Evolutionary conservation across 2,797 vertebrate genomes (phyloP), one percentile per base, ranked within the genome.

Genomic region (Silurus aristotelis): DNA sequence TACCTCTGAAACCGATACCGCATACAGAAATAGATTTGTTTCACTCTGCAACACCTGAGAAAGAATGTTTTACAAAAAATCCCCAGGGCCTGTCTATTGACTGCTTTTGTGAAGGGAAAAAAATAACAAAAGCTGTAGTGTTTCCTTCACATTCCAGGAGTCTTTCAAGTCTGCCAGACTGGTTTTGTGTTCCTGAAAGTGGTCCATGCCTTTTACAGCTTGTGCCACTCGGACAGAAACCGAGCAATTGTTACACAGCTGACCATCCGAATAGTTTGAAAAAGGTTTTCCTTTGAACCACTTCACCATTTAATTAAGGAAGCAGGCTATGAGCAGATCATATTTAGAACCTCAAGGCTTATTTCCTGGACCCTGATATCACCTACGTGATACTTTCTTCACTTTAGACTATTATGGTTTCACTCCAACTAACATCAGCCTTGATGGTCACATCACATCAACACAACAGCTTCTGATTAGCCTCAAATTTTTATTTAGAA

Each of bases 141-240:
- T 89, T 90, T 91, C 71, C 89, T 78, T 84, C 92, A 95, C 92
- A 95, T 95, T 93, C 93, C 93, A 88, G 56, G 25, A 89, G 83
- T 86, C 85, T 88, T 90, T 72, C 84, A 56, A 70, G 83, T 90
- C 73, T 86, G 83, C 67, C 67, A 86, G 87, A 91, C 91, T 84
- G 91, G 90, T 90, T 90, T 90, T 86, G 79, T 58, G 82, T 84
- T 82, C 46, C 81, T 77, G 68, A 84, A 60, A 80, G 22, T 56
- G 38, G 61, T 67, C 66, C 38, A 43, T 82, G 27, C 31, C 55
- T 79, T 73, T 83, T 31, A 63, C 64, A 55, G 27, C 76, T 75
- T 73, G 9, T n/a, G 22, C 48, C 46, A 56, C 25, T 56, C 17
- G 43, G 27, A 78, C 19, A 55, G 4, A 60, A 60, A 12, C 52